Conservation (phyloP, 64 coral and sea anemone genomes). For the Pocillopora damicornis region DNA sequence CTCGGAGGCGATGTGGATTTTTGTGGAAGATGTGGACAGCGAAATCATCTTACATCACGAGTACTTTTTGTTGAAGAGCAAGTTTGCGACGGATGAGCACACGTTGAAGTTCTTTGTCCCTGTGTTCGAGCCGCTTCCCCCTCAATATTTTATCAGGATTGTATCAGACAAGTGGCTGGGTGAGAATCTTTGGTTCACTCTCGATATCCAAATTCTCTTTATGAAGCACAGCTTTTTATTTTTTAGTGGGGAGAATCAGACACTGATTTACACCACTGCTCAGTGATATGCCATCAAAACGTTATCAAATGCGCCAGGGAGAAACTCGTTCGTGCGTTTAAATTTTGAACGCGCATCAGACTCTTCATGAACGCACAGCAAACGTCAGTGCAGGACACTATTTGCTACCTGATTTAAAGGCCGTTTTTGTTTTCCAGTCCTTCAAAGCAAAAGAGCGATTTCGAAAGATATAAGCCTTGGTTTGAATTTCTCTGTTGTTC, state of each 20-base stretch:
- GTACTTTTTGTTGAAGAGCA: conserved; percentile 96
- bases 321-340: too few species aligned
- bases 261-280: not conserved
- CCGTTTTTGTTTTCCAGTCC: too few species aligned
- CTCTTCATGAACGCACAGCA: too few species aligned
- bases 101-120: conserved; percentile 97
- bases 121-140: conserved; percentile 95
- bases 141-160: conserved; percentile 97
- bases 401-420: too few species aligned
- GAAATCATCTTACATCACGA: conserved; percentile 98
- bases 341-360: too few species aligned
- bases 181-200: conserved; percentile 6
- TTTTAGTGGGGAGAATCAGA: not conserved
- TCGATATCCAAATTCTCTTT: not conserved
- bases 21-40: conserved; percentile 99
- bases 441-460: too few species aligned
- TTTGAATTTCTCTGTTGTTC: too few species aligned
- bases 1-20: conserved; percentile 98
- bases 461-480: too few species aligned
- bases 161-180: conserved; percentile 96
- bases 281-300: not conserved
- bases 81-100: conserved; percentile 92
- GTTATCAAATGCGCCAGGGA: too few species aligned
- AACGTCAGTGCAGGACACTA: too few species aligned
- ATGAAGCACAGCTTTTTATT: not conserved